phyloP scores from a whole-genome alignment of 2,113 vertebrate species.

The Gymnobelideus leadbeateri region DNA sequence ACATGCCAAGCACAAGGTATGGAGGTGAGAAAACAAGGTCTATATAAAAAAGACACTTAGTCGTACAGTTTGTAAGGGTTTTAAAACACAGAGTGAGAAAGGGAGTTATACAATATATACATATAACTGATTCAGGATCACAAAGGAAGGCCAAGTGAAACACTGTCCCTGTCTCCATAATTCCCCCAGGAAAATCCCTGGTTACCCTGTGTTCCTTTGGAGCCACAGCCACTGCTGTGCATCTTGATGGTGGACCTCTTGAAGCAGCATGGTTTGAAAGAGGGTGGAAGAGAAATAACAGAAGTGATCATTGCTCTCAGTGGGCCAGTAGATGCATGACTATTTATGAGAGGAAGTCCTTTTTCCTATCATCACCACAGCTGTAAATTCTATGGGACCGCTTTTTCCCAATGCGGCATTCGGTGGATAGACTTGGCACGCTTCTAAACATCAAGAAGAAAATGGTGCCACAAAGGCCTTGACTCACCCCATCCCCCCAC shows the following conservation, averaged over 20 bases:
- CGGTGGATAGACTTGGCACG: background rate
- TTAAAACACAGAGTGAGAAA: background rate
- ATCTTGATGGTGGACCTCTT: background rate
- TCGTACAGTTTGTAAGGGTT: background rate
- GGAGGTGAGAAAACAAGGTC: background rate
- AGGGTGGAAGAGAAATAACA: background rate
- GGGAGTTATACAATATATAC: background rate
- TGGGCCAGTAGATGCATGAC: background rate
- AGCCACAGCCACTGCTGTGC: background rate
- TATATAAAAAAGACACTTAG: background rate
- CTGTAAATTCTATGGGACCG: background rate
- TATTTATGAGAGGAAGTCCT: slow-evolving; percentile 46
- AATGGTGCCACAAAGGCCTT: background rate
- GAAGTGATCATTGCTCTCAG: background rate
- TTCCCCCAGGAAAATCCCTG: background rate
- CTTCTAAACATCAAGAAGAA: background rate
- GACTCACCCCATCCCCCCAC: slow-evolving; percentile 10
- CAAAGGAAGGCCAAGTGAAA: background rate
- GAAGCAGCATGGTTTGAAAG: background rate
- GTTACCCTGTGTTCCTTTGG: background rate
- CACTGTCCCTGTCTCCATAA: background rate
- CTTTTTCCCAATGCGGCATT: background rate
- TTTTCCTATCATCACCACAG: slow-evolving; percentile 4
- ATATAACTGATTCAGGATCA: background rate
- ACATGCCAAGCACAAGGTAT: background rate